These are phyloP conservation scores for Fistularia commersonii DNA, from an alignment of 2,797 vertebrate species.

Conservation along the genomic window DNA sequence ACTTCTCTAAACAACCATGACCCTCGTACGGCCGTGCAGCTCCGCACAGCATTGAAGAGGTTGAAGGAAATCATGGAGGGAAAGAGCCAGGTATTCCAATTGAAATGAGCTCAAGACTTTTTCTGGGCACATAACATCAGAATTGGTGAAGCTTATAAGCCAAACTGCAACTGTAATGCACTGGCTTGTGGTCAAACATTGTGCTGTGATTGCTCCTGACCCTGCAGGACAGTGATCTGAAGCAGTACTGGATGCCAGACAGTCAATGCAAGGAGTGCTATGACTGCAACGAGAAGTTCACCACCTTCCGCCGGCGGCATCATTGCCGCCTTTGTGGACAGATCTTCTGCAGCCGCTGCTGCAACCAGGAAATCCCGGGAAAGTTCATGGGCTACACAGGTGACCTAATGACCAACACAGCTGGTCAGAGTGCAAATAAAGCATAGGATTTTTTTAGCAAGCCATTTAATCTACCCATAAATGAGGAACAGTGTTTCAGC, in stretches of 20 bases:
- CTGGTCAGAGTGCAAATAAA: too few relatives aligned
- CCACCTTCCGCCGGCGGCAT: conserved; percentile 93
- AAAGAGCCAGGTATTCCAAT: conserved; percentile 88
- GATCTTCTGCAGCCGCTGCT: conserved; percentile 99
- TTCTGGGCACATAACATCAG: neutral
- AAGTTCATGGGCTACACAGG: conserved; percentile 99
- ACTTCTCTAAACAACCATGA: conserved; percentile 87
- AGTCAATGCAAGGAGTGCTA: conserved; percentile 99
- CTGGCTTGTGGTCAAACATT: neutral
- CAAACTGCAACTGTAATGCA: neutral
- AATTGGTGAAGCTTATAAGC: too few relatives aligned
- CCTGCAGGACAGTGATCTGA: conserved; percentile 92
- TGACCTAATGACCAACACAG: neutral
- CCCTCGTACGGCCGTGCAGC: conserved; percentile 94
- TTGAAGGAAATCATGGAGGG: conserved; percentile 99
- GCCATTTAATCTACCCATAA: too few relatives aligned
- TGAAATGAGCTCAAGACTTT: neutral
- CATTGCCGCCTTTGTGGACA: conserved; percentile 96
- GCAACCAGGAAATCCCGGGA: conserved; percentile 98
- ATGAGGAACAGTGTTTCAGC: too few relatives aligned
- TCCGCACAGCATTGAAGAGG: conserved; percentile 93
- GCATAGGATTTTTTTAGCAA: too few relatives aligned
- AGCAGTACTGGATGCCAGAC: conserved; percentile 99
- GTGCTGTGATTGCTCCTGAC: neutral
- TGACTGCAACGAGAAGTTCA: conserved; percentile 98